These are phyloP conservation scores for Grus americana DNA, from an alignment of 2,113 vertebrate species.

Conservation along the genomic window DNA sequence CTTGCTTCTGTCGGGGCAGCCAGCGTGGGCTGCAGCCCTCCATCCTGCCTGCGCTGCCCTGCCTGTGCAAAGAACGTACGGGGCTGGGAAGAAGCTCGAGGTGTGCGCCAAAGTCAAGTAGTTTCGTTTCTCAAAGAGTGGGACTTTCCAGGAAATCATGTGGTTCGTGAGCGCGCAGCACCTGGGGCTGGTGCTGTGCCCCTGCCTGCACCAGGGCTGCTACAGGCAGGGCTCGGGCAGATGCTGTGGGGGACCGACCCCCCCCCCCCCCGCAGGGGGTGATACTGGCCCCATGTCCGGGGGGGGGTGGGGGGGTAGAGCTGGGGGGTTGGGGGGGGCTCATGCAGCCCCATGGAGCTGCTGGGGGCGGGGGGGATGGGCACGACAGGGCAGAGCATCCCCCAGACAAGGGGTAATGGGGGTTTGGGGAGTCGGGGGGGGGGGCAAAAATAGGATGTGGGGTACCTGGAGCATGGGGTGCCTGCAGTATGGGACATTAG, in stretches of 20 bases:
- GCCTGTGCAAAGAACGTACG: fast-evolving
- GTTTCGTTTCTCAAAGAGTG: fast-evolving
- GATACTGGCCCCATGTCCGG: fast-evolving
- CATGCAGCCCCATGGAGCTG: too few relatives aligned
- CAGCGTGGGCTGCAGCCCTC: fast-evolving
- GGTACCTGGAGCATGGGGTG: too few relatives aligned
- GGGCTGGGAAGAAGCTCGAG: fast-evolving
- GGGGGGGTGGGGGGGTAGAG: background rate
- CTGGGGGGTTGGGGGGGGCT: too few relatives aligned
- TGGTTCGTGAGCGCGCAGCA: fast-evolving
- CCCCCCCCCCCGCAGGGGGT: too few relatives aligned
- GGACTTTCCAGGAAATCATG: background rate
- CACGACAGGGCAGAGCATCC: too few relatives aligned
- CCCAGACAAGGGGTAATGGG: too few relatives aligned
- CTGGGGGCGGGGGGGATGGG: too few relatives aligned
- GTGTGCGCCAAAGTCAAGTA: fast-evolving
- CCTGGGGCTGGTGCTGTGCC: fast-evolving
- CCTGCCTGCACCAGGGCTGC: background rate
- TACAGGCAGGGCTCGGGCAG: background rate
- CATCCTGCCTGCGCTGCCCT: background rate
- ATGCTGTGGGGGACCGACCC: too few relatives aligned
- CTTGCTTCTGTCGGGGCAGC: fast-evolving
- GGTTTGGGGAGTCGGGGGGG: too few relatives aligned
- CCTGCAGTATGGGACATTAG: too few relatives aligned
- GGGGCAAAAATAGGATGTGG: too few relatives aligned